Evolutionary conservation across 2,113 vertebrate species (phyloP), one percentile per base, ranked within the genome.

Genomic region (Myotis lucifugus): DNA sequence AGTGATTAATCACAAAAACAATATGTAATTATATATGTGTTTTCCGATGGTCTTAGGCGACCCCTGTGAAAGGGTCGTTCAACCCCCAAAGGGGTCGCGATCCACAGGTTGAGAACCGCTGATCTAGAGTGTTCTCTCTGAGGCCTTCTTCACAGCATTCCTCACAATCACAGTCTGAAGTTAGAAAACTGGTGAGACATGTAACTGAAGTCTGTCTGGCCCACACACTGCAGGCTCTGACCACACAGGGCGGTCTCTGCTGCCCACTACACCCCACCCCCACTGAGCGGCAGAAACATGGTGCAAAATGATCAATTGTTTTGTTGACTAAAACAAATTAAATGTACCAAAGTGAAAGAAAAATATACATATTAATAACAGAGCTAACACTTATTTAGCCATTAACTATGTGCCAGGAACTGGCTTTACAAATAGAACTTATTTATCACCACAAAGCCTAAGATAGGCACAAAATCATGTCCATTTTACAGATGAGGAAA

Each of bases 241-340:
- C 12, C 8, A 56, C 37, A 29, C 1, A 67, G 6, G 29, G 67
- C 13, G 40, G 3, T 54, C 8, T 54, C 37, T 64, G 25, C 59
- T 77, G 29, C 37, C 64, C 3, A 13, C 5, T 4, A 32, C 4
- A n/a, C 23, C 21, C 5, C 5, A 40, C 3, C 29, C 32, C 34
- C 23, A 15, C 14, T 52, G 17, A 69, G 56, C 13, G 32, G 29
- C 74, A 79, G 46, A 78, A 56, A 88, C 29, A 42, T 0, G 4
- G 27, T n/a, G 4, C 17, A 37, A 21, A 40, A 50, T 61, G 48
- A 73, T 18, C n/a, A 67, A 23, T 48, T 67, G 78, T 52, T 40
- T 74, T 69, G n/a, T 19, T 37, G 23, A 86, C 76, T 61, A 40
- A 88, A 81, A 89, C 9, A 93, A 85, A 83, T 77, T 23, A 93